Percentiles rank a stretch among this genome's conserved stretches.
Evolutionary conservation across 2,888 invertebrate genomes (phyloP).

Genomic region (Amphimallon solstitiale): DNA sequence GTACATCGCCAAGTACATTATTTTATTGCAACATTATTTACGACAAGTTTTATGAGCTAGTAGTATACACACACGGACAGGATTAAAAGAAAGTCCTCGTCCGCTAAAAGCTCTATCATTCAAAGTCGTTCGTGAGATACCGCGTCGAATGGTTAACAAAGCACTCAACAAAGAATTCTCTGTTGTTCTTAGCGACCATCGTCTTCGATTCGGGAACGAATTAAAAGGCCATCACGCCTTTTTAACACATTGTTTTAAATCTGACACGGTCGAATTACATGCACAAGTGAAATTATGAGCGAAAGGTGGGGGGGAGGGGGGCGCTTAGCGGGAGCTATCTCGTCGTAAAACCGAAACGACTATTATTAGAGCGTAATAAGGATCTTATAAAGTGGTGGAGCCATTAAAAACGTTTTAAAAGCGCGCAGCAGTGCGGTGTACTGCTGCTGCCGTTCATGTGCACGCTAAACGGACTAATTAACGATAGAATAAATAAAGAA

Average conservation of each 20-base stretch:
- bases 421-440: constrained; percentile 25
- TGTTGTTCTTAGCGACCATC: not conserved
- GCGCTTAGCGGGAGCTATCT: constrained; percentile 15
- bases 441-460: too few species aligned
- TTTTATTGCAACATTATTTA: not conserved
- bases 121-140: not conserved
- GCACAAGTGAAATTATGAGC: constrained; percentile 15
- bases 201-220: not conserved
- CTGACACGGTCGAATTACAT: constrained; percentile 15
- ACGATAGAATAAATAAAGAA: constrained; percentile 44
- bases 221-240: not conserved
- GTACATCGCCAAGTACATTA: constrained; percentile 1
- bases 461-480: constrained; percentile 42
- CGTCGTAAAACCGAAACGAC: constrained; percentile 34
- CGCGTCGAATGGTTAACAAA: not conserved
- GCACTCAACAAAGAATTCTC: constrained; percentile 6
- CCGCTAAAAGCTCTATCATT: constrained; percentile 14
- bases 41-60: not conserved
- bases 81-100: not conserved
- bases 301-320: too few species aligned
- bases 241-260: constrained; percentile 17
- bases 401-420: constrained; percentile 41
- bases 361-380: constrained; percentile 37
- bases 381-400: constrained; percentile 34
- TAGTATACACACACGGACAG: not conserved